Evolutionary conservation across 1,140 invertebrate genomes (phyloP), one percentile per base, ranked within the genome.

Genomic region (Saxidomus purpurata): DNA sequence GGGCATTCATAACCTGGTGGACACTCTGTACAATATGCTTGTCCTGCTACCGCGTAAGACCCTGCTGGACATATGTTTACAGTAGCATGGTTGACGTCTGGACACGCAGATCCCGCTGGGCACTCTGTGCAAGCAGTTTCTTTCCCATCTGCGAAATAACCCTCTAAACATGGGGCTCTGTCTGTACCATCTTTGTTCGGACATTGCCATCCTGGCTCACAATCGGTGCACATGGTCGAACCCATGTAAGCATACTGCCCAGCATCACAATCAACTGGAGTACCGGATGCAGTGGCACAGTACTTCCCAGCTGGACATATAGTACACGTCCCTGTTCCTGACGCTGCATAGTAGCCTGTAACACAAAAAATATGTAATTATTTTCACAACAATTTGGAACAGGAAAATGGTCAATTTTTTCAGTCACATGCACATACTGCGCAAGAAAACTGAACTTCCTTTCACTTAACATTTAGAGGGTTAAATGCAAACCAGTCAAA

Each of bases 1-100:
- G 94, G 89, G 82, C 95, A 95, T 77, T 90, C 94, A 89, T 93
- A 94, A 13, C 95, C 95, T 15, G 94, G 92, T 47, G 94, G 94
- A 90, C 95, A 95, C 3, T 77, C 55, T 0, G 93, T 94, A 84
- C 95, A 95, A 13, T 83, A 34, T 28, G 93, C 93, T 67, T 89
- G 89, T 43, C 85, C 90, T 47, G 91, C 94, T 13, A 89, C 38
- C 34, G 94, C 91, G 79, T 94, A 95, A 8, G 90, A 84, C 13
- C 95, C 95, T 34, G 92, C 15, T 4, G 17, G 25, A 91, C 95
- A 95, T 28, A 90, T 89, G 43, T 82, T 92, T 17, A 74, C 34
- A 0, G 92, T 84, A n/a, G 61, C 84, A 31, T 92, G 89, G 40
- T 90, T 92, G 17, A 92, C 93, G 43, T 80, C 90, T 0, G 95